phyloP scores from a whole-genome alignment of 2,888 invertebrate genomes.

The Phlogophora meticulosa region DNA sequence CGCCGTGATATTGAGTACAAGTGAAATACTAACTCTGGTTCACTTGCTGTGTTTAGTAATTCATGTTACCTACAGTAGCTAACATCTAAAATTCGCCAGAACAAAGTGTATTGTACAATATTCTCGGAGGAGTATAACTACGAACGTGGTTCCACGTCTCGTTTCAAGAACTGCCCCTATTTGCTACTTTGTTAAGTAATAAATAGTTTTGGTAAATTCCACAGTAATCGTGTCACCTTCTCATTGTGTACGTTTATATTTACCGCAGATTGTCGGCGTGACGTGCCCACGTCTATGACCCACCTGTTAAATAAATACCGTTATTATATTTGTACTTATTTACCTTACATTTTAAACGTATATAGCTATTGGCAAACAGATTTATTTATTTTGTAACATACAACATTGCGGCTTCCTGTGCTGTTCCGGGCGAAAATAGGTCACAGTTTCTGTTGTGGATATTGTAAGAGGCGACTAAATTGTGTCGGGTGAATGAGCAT shows the following conservation, averaged over 20 bases:
- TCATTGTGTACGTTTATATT: conserved; percentile 72
- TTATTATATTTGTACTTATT: conserved; percentile 66
- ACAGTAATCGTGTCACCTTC: conserved; percentile 68
- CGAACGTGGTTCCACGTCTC: conserved; percentile 8
- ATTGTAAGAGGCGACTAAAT: conserved; percentile 38
- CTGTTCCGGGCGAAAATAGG: conserved; percentile 34
- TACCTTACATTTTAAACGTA: conserved; percentile 45
- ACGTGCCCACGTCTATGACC: conserved; percentile 65
- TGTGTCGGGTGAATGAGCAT: conserved; percentile 23
- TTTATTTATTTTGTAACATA: conserved; percentile 50
- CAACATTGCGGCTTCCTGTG: conserved; percentile 34
- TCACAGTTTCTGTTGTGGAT: conserved; percentile 37
- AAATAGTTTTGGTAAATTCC: conserved; percentile 63
- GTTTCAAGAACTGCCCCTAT: conserved; percentile 29
- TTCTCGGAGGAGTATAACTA: conserved; percentile 13
- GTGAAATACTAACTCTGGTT: neutral
- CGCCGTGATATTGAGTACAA: neutral
- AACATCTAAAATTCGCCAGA: neutral
- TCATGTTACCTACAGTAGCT: neutral
- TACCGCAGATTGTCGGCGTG: conserved; percentile 73
- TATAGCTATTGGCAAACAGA: conserved; percentile 40
- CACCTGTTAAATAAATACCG: conserved; percentile 73
- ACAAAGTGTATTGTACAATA: conserved; percentile 5
- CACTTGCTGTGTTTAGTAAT: conserved; percentile 6
- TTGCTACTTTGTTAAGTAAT: conserved; percentile 46